These are phyloP conservation scores for Thaleichthys pacificus DNA, from an alignment of 2,797 vertebrate species.

Conservation along the genomic window DNA sequence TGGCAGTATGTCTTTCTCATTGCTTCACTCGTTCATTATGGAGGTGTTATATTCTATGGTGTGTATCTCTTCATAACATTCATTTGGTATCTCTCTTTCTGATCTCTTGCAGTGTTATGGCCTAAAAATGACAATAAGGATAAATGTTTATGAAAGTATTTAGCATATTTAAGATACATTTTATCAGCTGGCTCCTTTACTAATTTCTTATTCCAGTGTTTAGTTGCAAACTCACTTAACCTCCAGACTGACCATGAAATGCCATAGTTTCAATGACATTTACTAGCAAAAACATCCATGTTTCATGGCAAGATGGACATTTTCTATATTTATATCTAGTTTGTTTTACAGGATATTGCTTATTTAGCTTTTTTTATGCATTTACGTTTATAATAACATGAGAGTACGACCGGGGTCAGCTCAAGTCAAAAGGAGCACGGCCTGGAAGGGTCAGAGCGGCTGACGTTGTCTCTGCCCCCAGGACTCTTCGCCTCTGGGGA, in stretches of 20 bases:
- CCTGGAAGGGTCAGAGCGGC: too few species aligned
- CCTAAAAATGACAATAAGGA: neutral
- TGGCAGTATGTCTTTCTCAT: conserved; percentile 90
- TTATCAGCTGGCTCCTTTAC: neutral
- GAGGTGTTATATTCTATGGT: conserved; percentile 91
- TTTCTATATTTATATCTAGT: too few species aligned
- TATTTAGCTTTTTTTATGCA: too few species aligned
- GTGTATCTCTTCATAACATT: conserved; percentile 43
- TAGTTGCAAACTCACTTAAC: too few species aligned
- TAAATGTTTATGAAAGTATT: neutral
- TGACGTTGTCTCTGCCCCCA: conserved; percentile 31
- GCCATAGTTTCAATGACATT: too few species aligned
- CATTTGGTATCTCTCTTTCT: too few species aligned
- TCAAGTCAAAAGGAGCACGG: neutral
- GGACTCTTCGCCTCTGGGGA: conserved; percentile 93
- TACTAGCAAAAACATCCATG: too few species aligned
- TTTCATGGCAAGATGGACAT: too few species aligned
- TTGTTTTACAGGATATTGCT: too few species aligned
- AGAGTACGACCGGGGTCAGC: too few species aligned
- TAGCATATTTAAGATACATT: neutral
- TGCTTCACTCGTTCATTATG: conserved; percentile 89
- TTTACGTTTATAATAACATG: too few species aligned
- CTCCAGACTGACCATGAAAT: too few species aligned
- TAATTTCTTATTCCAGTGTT: neutral
- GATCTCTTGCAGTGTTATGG: neutral